phyloP scores from a whole-genome alignment of 2,113 vertebrate species.

The Micronycteris hirsuta region DNA sequence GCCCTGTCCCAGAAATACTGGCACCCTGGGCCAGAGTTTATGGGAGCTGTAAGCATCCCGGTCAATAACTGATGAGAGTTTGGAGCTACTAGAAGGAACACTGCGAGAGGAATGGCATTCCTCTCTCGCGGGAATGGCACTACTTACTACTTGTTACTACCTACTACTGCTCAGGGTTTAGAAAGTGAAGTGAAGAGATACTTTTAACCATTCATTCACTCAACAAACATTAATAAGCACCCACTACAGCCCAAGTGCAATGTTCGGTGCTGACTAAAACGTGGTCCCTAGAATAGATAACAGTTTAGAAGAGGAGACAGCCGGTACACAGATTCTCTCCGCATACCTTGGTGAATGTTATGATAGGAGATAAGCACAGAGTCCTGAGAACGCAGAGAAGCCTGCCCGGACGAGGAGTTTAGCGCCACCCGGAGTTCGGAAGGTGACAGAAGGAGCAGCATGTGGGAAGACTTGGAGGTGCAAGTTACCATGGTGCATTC shows the following conservation, averaged over 20 bases:
- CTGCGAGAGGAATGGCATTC: background rate
- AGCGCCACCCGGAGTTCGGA: background rate
- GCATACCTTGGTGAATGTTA: background rate
- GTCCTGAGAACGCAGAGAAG: background rate
- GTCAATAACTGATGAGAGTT: background rate
- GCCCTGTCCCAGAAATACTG: background rate
- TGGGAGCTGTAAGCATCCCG: background rate
- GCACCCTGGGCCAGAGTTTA: background rate
- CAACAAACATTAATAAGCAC: background rate
- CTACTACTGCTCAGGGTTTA: background rate
- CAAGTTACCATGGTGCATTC: background rate
- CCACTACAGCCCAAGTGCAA: background rate
- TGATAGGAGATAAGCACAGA: background rate
- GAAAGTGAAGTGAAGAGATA: background rate
- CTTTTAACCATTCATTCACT: background rate
- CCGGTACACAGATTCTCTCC: background rate
- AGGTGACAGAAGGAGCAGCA: background rate
- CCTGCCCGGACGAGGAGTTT: background rate
- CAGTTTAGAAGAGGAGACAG: background rate
- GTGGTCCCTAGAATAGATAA: background rate
- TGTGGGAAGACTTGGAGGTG: background rate
- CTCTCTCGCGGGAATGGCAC: too few species aligned
- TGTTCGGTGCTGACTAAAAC: background rate
- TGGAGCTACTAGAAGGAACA: background rate
- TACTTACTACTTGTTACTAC: background rate